phyloP scores from a whole-genome alignment of 2,113 vertebrate genomes.

The Gymnarchus niloticus region DNA sequence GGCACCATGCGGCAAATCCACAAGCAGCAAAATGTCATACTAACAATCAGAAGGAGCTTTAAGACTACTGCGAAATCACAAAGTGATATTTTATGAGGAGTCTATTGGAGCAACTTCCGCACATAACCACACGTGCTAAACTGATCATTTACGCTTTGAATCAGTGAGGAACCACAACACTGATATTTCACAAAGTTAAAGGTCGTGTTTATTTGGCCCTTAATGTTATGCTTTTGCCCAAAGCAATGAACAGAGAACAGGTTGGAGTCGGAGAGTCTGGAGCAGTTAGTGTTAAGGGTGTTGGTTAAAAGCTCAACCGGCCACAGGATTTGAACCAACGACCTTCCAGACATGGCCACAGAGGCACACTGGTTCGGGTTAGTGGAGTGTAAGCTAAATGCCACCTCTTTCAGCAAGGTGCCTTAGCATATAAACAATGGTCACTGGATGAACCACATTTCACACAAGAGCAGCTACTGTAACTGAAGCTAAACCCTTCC shows the following conservation, averaged over 20 bases:
- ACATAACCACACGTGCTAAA: not conserved
- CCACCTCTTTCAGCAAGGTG: not conserved
- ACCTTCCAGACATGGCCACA: no score
- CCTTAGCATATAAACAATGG: no score
- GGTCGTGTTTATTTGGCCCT: not conserved
- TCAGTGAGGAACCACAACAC: not conserved
- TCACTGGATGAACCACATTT: not conserved
- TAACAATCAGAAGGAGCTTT: not conserved
- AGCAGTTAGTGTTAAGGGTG: not conserved
- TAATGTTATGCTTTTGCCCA: not conserved
- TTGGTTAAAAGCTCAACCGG: no score
- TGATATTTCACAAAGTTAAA: not conserved
- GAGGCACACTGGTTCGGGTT: not conserved
- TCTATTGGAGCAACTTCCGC: not conserved
- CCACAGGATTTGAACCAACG: no score
- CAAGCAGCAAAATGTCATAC: not conserved
- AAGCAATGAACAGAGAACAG: not conserved
- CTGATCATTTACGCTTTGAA: not conserved
- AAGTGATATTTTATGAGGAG: not conserved
- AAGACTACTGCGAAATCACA: not conserved
- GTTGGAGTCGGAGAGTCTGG: no score
- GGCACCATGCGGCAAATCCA: not conserved
- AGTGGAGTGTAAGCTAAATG: not conserved
- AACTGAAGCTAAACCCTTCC: not conserved
- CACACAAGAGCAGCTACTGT: no score